A percentile compares a stretch with the other conserved stretches of the same genome.
Conservation (phyloP, 1,140 invertebrate genomes). For the Littorina saxatilis region DNA sequence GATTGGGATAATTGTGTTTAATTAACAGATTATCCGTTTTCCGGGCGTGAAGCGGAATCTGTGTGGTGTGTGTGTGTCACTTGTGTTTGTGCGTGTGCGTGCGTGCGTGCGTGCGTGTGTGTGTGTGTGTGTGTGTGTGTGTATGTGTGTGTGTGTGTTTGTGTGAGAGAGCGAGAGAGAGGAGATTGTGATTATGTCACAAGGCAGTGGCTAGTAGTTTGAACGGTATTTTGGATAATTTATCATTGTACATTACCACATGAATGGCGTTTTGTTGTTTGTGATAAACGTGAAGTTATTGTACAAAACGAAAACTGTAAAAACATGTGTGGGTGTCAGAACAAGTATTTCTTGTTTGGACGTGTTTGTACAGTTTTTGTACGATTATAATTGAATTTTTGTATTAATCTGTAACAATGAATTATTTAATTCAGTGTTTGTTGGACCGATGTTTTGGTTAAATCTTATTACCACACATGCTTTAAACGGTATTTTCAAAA, state of each 20-base stretch:
- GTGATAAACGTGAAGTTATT: neutral
- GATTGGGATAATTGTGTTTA: too few species aligned
- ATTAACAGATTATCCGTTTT: too few species aligned
- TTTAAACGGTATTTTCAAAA: too few species aligned
- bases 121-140: neutral
- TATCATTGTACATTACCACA: neutral
- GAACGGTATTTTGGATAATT: too few species aligned
- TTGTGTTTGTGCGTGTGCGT: neutral
- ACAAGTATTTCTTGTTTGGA: neutral
- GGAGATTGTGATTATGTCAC: neutral
- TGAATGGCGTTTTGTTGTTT: neutral
- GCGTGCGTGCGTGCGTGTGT: neutral
- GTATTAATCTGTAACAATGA: too few species aligned
- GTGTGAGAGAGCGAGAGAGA: neutral
- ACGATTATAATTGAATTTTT: too few species aligned
- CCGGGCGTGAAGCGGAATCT: too few species aligned
- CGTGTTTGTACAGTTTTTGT: too few species aligned
- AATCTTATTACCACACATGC: too few species aligned
- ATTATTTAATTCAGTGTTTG: too few species aligned
- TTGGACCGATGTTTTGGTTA: too few species aligned
- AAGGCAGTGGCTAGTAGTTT: too few species aligned
- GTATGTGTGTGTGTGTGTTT: neutral
- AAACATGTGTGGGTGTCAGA: neutral
- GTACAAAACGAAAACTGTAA: neutral
- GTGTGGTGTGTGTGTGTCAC: constrained; percentile 14